These are phyloP conservation scores for Vanacampus margaritifer DNA, from an alignment of 2,113 vertebrate genomes.

Conservation along the genomic window DNA sequence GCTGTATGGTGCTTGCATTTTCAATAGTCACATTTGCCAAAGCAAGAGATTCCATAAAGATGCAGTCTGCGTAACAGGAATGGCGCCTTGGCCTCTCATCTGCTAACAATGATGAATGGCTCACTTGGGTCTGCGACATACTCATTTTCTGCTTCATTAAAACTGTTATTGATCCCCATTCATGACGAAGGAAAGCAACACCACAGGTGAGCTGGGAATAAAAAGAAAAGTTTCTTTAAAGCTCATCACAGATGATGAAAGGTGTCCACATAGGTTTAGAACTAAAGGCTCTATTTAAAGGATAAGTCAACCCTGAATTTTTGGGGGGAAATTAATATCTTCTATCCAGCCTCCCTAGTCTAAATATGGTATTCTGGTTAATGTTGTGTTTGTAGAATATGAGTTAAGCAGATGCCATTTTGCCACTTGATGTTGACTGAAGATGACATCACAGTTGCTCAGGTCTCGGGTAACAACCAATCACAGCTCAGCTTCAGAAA, in stretches of 20 bases:
- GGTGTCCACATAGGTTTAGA: slow-evolving; percentile 1
- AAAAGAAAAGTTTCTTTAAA: slow-evolving; percentile 7
- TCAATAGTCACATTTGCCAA: slow-evolving; percentile 16
- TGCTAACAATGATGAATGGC: slow-evolving; percentile 54
- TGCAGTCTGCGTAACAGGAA: slow-evolving; percentile 19
- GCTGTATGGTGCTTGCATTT: slow-evolving; percentile 20
- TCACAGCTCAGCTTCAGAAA: no score
- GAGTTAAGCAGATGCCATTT: no score
- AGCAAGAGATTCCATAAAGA: slow-evolving; percentile 35
- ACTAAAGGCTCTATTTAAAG: not conserved
- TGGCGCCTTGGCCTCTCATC: slow-evolving; percentile 21
- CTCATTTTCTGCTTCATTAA: slow-evolving; percentile 68
- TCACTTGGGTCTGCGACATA: slow-evolving; percentile 39
- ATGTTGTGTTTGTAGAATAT: no score
- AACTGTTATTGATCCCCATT: slow-evolving; percentile 50
- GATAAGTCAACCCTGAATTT: no score
- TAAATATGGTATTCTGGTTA: no score
- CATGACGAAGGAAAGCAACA: slow-evolving; percentile 31
- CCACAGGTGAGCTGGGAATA: slow-evolving; percentile 8
- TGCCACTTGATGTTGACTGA: no score
- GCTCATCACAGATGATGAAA: not conserved
- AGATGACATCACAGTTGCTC: no score
- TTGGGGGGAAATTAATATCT: no score
- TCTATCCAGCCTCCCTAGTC: no score
- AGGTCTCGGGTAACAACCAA: no score